phyloP scores from a whole-genome alignment of 2,888 invertebrate genomes.

The Tachina grossa region DNA sequence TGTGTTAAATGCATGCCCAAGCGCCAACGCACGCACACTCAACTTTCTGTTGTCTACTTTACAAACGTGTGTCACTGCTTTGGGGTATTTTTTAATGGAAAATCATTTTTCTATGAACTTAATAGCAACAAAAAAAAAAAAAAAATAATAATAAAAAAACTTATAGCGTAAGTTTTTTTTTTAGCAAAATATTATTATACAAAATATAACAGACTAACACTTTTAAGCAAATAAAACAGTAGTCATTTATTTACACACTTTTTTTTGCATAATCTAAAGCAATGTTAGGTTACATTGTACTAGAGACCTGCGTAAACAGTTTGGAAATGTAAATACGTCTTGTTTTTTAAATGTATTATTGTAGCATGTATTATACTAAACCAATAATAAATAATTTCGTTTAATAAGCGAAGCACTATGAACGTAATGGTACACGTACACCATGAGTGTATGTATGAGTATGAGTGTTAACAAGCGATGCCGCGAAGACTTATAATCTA shows the following conservation, averaged over 20 bases:
- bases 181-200: constrained; percentile 42
- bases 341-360: too few relatives aligned
- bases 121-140: constrained; percentile 71
- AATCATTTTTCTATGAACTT: constrained; percentile 66
- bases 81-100: constrained; percentile 73
- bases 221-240: constrained; percentile 22
- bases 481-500: too few relatives aligned
- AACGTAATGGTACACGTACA: too few relatives aligned
- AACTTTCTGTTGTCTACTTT: not conserved
- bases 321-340: too few relatives aligned
- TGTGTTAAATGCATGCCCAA: not conserved
- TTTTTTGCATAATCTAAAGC: constrained; percentile 5
- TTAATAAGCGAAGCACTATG: too few relatives aligned
- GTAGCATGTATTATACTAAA: too few relatives aligned
- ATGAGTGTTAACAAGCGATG: too few relatives aligned
- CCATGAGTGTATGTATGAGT: too few relatives aligned
- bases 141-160: constrained; percentile 60
- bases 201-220: constrained; percentile 27
- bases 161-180: constrained; percentile 54
- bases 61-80: constrained; percentile 60
- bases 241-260: constrained; percentile 39
- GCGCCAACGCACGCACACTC: not conserved
- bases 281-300: not conserved
- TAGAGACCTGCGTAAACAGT: too few relatives aligned
- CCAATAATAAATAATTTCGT: too few relatives aligned